Evolutionary conservation across 2,113 vertebrate genomes (phyloP), one percentile per base, ranked within the genome.

Genomic region (Capreolus pygargus): DNA sequence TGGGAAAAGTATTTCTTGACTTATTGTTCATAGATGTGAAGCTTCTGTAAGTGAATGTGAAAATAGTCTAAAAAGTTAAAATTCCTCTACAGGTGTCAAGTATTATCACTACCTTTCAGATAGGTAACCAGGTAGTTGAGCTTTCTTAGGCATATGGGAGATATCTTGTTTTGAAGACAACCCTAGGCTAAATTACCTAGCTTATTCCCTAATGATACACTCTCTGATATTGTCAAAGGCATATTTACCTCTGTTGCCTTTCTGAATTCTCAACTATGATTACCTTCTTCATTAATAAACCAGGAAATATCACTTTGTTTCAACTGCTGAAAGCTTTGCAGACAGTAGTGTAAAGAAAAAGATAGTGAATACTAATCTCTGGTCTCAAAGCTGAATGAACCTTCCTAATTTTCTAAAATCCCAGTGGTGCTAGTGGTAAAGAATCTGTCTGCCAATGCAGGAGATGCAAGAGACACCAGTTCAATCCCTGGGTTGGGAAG

Each of bases 61-160:
- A 96, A 91, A 91, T 78, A 92, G 52, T 95, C 30, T 45, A 47
- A 91, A 61, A 83, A 91, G 76, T 79, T 95, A 79, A 94, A 91
- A 85, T 85, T 39, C 60, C 28, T 76, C 79, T 57, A 79, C 11
- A 92, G 67, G 89, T 57, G 54, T 61, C 52, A 92, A 88, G 4
- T 89, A 45, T 76, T 43, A 43, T 43, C 23, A 76, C 70, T 76
- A 43, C 70, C 12, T 76, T 76, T 76, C 70, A 76, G 12, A 76
- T 4, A 27, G 39, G 70, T 76, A 43, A 27, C 70, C 12, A 27
- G 39, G 36, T 43, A 43, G 70, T 76, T 76, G 36, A 76, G 23
- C 23, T 76, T 43, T 76, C 39, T 15, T 76, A 14, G 12, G 70
- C 70, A 76, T 43, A 43, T 27, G 39, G 39, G 70, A 43, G 70